phyloP scores from a whole-genome alignment of 2,888 invertebrate species.

The Subacronicta megacephala region DNA sequence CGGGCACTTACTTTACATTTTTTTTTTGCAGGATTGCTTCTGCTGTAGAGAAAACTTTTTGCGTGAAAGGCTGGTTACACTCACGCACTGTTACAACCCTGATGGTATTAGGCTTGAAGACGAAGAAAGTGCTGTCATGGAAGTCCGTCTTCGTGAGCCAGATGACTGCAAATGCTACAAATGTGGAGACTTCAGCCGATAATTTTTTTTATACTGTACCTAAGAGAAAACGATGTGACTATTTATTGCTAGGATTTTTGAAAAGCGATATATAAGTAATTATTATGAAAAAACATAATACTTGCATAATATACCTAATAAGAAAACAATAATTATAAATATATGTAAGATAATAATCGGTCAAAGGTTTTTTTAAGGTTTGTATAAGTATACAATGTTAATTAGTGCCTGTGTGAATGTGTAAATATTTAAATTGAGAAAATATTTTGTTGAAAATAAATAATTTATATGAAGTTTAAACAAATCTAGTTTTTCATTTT shows the following conservation, averaged over 20 bases:
- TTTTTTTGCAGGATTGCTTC: conserved; percentile 93
- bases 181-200: conserved; percentile 95
- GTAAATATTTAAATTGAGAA: conserved; percentile 14
- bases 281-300: no score
- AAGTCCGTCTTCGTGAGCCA: conserved; percentile 95
- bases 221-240: background rate
- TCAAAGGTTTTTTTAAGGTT: conserved; percentile 50
- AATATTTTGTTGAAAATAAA: conserved; percentile 49
- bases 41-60: conserved; percentile 97
- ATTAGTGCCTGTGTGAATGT: conserved; percentile 35
- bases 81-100: conserved; percentile 96
- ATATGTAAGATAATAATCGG: no score
- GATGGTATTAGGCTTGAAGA: conserved; percentile 94
- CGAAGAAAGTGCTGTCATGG: conserved; percentile 93
- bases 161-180: conserved; percentile 97
- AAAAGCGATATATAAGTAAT: background rate
- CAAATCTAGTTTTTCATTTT: conserved; percentile 10
- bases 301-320: no score
- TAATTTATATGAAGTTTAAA: conserved; percentile 30
- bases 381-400: conserved; percentile 3
- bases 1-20: background rate
- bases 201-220: conserved; percentile 48
- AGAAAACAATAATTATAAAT: no score
- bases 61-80: conserved; percentile 93
- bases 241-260: background rate